Conservation (phyloP, 2,113 vertebrate genomes). For the Seriola quinqueradiata region DNA sequence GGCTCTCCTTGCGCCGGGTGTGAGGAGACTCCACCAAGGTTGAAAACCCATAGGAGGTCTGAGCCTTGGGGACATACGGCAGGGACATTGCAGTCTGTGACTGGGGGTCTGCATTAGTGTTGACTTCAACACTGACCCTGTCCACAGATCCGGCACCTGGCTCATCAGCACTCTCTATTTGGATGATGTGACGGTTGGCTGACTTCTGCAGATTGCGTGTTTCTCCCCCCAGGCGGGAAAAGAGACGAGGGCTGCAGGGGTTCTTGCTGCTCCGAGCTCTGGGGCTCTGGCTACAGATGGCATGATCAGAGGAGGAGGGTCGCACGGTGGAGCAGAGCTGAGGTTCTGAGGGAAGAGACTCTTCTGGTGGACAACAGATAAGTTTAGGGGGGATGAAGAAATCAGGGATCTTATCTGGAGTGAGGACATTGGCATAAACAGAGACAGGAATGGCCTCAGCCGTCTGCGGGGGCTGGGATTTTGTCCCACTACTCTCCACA, state of each 20-base stretch:
- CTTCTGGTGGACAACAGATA: slow-evolving; percentile 87
- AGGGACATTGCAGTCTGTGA: slow-evolving; percentile 93
- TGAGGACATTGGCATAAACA: slow-evolving; percentile 94
- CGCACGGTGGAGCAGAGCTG: slow-evolving; percentile 77
- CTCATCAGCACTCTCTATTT: slow-evolving; percentile 94
- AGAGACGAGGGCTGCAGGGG: slow-evolving; percentile 90
- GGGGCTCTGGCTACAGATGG: slow-evolving; percentile 86
- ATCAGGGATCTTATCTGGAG: slow-evolving; percentile 95
- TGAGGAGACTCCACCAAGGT: slow-evolving; percentile 95
- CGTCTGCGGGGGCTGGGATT: slow-evolving; percentile 65
- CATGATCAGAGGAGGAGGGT: slow-evolving; percentile 87
- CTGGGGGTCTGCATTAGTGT: slow-evolving; percentile 90
- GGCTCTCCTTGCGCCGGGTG: slow-evolving; percentile 93
- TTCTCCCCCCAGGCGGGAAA: slow-evolving; percentile 83
- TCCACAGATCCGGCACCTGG: slow-evolving; percentile 57
- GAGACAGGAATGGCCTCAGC: slow-evolving; percentile 81
- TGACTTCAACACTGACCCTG: slow-evolving; percentile 34
- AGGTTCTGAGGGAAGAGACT: slow-evolving; percentile 79
- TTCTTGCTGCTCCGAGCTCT: slow-evolving; percentile 83
- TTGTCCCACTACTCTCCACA: slow-evolving; percentile 84
- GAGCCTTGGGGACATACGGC: slow-evolving; percentile 94
- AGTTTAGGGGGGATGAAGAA: slow-evolving; percentile 98
- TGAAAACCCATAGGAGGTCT: slow-evolving; percentile 95
- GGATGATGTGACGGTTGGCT: slow-evolving; percentile 93
- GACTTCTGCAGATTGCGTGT: slow-evolving; percentile 88